Base-by-base conservation (phyloP, 2,797 vertebrate genomes). In the Steatocranus sp. region DNA sequence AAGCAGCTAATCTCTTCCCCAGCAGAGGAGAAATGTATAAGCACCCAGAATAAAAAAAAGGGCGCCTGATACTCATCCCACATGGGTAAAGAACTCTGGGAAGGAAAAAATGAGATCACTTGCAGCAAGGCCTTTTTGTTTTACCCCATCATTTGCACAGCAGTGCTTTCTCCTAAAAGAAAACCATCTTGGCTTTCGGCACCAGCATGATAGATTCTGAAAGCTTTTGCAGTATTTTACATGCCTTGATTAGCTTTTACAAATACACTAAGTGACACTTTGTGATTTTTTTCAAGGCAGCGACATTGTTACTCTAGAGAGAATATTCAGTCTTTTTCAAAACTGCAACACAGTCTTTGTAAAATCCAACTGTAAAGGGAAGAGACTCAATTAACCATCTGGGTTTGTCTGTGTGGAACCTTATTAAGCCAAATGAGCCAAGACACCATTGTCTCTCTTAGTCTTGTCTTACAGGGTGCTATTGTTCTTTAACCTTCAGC, bases 371-470 rank as follows among this genome's bases (percentile, higher is more conserved):
- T 56, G 61, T 73, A 58, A 54, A 78, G 84, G 8, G 18, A 63
- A 83, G 78, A 78, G 86, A 84, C 87, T 89, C 78, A 91, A 86
- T 92, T 87, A 91, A 66, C 79, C 88, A 90, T 89, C 89, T 91
- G 90, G 80, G 48, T 76, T 88, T 58, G 78, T 83, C 79, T 87
- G 32, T 25, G 63, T 76, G 66, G 68, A 93, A 77, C 79, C 66
- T 15, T 76, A 82, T 90, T 87, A 88, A 89, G 89, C 12, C 38
- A 49, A 76, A 87, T 9, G 68, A 87, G 80, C 78, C 41, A 38
- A 30, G 75, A 68, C 36, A 14, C 23, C 88, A 89, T 89, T 90
- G 91, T 91, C 80, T 88, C 80, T 23, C 51, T 43, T 10, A 38
- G 84, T 53, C 68, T 76, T 17, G 79, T 87, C 86, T 89, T 51